Conservation (phyloP, 1,140 invertebrate genomes). For the Papilio polyxenes region DNA sequence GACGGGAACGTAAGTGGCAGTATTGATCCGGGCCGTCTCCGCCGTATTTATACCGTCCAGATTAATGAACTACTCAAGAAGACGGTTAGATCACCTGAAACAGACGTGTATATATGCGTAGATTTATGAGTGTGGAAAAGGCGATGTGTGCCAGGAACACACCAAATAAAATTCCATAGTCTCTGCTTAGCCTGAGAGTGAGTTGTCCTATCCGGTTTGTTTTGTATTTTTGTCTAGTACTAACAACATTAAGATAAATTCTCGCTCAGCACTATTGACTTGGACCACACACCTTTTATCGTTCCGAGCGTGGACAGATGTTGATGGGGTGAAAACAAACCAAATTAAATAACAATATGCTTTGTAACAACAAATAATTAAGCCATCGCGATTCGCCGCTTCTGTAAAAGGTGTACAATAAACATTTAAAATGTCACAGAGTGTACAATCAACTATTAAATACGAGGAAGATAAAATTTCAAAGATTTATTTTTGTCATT, state of each 20-base stretch:
- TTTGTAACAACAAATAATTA: conserved; percentile 30
- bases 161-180: no score
- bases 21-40: no score
- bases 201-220: no score
- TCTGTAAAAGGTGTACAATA: conserved; percentile 8
- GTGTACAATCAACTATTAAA: neutral
- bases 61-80: no score
- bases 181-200: no score
- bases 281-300: conserved; percentile 9
- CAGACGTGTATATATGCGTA: no score
- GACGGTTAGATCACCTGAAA: no score
- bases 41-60: no score
- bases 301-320: conserved; percentile 27
- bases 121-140: no score
- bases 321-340: conserved; percentile 37
- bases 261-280: neutral
- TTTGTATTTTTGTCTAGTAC: neutral
- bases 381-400: neutral
- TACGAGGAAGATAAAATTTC: neutral
- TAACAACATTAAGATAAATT: neutral
- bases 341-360: conserved; percentile 37
- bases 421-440: conserved; percentile 10
- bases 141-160: no score
- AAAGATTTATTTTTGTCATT: neutral
- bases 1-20: no score